Conservation (phyloP, 2,113 vertebrate species). For the Hylia prasina region DNA sequence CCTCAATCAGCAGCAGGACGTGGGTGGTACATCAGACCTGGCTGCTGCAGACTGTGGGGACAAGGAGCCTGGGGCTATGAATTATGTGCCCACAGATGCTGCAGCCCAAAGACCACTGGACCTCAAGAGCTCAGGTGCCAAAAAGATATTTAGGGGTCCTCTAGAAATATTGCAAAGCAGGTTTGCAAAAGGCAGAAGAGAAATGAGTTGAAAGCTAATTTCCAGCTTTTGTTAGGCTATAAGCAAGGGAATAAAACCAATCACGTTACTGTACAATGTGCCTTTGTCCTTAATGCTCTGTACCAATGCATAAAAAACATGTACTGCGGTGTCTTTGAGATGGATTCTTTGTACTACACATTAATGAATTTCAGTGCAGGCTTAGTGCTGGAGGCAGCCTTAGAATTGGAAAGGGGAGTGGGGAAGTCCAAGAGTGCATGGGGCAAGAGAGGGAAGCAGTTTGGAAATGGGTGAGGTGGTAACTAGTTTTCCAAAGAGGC, state of each 20-base stretch:
- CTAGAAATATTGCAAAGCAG: neutral
- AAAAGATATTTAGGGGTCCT: neutral
- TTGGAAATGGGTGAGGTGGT: neutral
- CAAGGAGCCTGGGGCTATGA: neutral
- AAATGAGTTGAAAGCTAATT: neutral
- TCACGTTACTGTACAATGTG: neutral
- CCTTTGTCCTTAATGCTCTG: neutral
- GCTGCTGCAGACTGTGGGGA: neutral
- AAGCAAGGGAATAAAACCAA: neutral
- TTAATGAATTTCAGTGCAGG: neutral
- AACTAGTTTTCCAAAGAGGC: neutral
- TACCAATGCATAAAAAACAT: neutral
- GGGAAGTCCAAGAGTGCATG: neutral
- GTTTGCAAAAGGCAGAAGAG: neutral
- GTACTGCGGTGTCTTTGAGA: neutral
- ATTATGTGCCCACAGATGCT: neutral
- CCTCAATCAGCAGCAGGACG: rapidly evolving
- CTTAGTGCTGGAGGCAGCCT: neutral
- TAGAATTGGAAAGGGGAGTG: neutral
- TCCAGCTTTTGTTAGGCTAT: conserved; percentile 5
- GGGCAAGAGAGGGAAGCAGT: neutral
- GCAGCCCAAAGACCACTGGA: neutral
- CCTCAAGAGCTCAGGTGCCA: neutral
- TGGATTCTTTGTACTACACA: neutral
- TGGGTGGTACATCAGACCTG: neutral